Base-by-base conservation (phyloP, 1,140 invertebrate genomes). In the Caenorhabditis elegans region DNA sequence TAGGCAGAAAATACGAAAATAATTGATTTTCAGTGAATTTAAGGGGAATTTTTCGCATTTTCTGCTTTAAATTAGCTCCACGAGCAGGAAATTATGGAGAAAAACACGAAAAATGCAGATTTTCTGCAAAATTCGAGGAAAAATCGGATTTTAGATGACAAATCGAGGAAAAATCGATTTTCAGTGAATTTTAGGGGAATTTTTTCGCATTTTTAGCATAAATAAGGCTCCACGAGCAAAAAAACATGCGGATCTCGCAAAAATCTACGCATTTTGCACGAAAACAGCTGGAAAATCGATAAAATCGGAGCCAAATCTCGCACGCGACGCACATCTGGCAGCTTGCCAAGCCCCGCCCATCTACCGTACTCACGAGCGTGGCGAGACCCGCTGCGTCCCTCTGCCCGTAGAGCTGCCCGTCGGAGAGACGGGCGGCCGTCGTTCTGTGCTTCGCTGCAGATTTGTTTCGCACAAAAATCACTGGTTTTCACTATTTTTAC, bases 391-490 rank as follows among this genome's bases (percentile, higher is more conserved):
- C 34, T n/a, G 60, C 60, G 60, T 34, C 60, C 60, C 6, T 8
- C n/a, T 43, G 60, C 60, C 60, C 60, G 60, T 70, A 70, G 60
- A 70, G 60, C 60, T 70, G 60, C 60, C 60, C 60, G 60, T 70
- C 34, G 31, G 8, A 70, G n/a, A n/a, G 17, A 70, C 34, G 60
- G 60, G 60, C 60, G 60, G 60, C 53, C 34, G 17, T 70, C 34
- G 17, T 13, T 70, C 34, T 8, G n/a, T 19, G 34, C 60, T 11
- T 24, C 60, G 60, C 28, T 39, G 36, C 26, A 13, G 31, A n/a
- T 4, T 22, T 2, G n/a, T 22, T 34, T 70, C 31, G n/a, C 8
- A 3, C n/a, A 70, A 70, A 70, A 70, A 70, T 39, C 60, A 39
- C 60, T 43, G 26, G 11, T 5, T 43, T 70, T 43, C 43, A 15